Evolutionary conservation across 2,797 vertebrate genomes (phyloP), one percentile per base, ranked within the genome.

Genomic region (Pteronotus mesoamericanus): DNA sequence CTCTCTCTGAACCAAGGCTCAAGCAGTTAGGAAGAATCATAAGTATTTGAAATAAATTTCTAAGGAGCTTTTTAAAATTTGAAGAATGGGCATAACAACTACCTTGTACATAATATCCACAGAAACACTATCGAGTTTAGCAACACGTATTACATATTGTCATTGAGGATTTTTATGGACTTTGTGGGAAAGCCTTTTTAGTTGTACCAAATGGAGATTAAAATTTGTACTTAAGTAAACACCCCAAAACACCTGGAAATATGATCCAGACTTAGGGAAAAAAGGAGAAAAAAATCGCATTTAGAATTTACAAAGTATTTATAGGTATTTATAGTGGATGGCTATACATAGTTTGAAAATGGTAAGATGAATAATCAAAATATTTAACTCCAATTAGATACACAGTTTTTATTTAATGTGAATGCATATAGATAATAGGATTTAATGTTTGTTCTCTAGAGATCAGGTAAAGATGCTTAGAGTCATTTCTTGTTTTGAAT

Each of bases 21-120:
- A 59, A 19, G 44, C 77, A 72, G 94, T 95, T 88, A 94, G 68
- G 39, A 86, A 79, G 71, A 61, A 96, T 94, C 89, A 95, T 4
- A 75, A 46, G 29, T 53, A 46, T 80, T 84, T 55, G 74, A 97
- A 96, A 86, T 95, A 86, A 92, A 91, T 66, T 92, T 92, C 53
- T 51, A 80, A 51, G 79, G 44, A 72, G 42, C 44, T 85, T 92
- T 94, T 42, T 72, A 95, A 91, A 94, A 71, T 26, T 24, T 48
- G 74, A 89, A 86, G 19, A 75, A 72, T 24, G 24, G 21, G 51
- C 37, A 24, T 37, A 55, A 88, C 16, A 84, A 18, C 18, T 46
- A 29, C 18, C 37, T 89, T 39, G 88, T 22, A 51, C 11, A 7
- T 53, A 21, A 37, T 10, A 74, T 8, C 42, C 15, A 29, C 42